phyloP scores from a whole-genome alignment of 1,140 invertebrate species.

The Diachasmimorpha longicaudata region DNA sequence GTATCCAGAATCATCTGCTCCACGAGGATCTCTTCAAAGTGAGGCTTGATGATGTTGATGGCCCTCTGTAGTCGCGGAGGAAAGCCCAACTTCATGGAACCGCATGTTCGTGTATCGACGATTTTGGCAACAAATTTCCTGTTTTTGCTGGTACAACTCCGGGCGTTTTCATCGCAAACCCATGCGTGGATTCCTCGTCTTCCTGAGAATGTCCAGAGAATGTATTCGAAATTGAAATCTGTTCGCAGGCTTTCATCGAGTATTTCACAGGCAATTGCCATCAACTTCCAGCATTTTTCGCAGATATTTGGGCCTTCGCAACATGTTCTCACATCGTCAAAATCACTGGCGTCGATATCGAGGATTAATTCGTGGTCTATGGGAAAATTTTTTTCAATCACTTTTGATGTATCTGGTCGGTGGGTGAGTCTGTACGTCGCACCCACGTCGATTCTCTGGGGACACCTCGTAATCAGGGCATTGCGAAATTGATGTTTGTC shows the following conservation, averaged over 20 bases:
- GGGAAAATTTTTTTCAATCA: constrained; percentile 35
- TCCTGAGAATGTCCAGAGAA: constrained; percentile 97
- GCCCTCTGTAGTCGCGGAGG: constrained; percentile 67
- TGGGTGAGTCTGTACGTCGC: no score
- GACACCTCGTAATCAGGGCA: no score
- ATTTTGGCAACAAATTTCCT: constrained; percentile 24
- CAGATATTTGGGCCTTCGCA: constrained; percentile 90
- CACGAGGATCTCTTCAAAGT: constrained; percentile 73
- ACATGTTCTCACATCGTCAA: constrained; percentile 95
- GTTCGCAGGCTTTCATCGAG: constrained; percentile 85
- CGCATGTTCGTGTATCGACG: no score
- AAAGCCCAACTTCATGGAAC: no score
- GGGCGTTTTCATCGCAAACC: constrained; percentile 83
- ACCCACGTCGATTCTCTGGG: no score
- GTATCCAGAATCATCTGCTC: constrained; percentile 66
- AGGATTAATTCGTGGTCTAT: constrained; percentile 92
- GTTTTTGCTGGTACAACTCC: neutral
- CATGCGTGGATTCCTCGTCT: constrained; percentile 97
- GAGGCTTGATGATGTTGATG: constrained; percentile 70
- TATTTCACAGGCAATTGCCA: constrained; percentile 92
- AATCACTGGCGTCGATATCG: constrained; percentile 99
- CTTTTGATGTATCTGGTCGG: no score
- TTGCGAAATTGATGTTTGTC: no score
- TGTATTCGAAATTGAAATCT: constrained; percentile 92
- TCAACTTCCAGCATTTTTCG: constrained; percentile 96